Evolutionary conservation across 2,888 invertebrate genomes (phyloP).

Genomic region (Caenorhabditis wallacei): DNA sequence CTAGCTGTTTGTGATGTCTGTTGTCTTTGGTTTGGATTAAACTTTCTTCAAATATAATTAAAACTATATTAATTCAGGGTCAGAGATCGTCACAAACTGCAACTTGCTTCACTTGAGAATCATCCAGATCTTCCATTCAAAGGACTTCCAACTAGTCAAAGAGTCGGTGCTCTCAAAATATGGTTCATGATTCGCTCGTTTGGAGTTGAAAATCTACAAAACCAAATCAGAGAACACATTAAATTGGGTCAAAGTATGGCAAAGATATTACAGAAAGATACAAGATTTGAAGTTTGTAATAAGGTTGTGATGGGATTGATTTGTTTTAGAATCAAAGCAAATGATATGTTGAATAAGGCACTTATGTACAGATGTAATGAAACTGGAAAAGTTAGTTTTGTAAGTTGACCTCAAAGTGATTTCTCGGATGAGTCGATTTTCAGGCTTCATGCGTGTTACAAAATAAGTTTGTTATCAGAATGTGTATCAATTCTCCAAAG

Average conservation of each 20-base stretch:
- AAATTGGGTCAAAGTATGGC: conserved; percentile 45
- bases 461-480: conserved; percentile 44
- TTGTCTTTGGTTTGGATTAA: conserved; percentile 47
- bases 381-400: conserved; percentile 59
- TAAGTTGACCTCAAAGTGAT: conserved; percentile 5
- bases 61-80: conserved; percentile 34
- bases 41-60: neutral
- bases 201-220: conserved; percentile 60
- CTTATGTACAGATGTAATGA: conserved; percentile 54
- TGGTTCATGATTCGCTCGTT: conserved; percentile 59
- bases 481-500: conserved; percentile 57
- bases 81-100: conserved; percentile 50
- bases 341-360: conserved; percentile 56
- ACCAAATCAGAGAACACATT: conserved; percentile 62
- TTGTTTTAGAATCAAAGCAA: conserved; percentile 53
- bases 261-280: conserved; percentile 44
- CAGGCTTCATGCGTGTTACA: conserved; percentile 57
- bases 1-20: conserved; percentile 58
- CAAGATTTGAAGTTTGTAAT: conserved; percentile 57
- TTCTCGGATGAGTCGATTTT: neutral
- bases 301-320: conserved; percentile 57
- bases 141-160: conserved; percentile 56
- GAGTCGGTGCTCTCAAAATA: conserved; percentile 56
- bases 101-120: conserved; percentile 45
- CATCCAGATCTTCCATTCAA: conserved; percentile 46